Evolutionary conservation across 2,888 invertebrate species (phyloP), one percentile per base, ranked within the genome.

Genomic region (Drosophila putrida): DNA sequence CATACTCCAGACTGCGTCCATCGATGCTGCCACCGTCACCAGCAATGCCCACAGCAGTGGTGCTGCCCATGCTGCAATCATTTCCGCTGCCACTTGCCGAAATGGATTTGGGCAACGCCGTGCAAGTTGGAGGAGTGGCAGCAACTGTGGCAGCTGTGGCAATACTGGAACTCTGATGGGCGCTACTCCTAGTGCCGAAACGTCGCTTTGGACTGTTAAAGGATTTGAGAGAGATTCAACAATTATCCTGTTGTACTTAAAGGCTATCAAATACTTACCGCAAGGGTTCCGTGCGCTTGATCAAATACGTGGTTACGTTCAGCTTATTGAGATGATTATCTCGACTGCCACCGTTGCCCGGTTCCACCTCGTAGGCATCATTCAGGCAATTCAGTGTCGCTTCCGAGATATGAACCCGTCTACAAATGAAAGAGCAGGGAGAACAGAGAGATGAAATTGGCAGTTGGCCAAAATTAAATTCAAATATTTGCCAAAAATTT

Each of bases 341-440:
- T 53, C 98, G 94, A 15, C 95, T 95, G 33, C 95, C 96, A 0
- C 98, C 99, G 81, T 96, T 95, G 0, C 99, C 99, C 0, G 97
- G 96, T 90, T 99, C 99, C 62, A 99, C 97, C 86, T 98, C 98
- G 91, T 98, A 99, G 9, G 96, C 96, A 8, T 96, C 96, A 86
- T 96, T 95, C 70, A 99, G 93, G 90, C 96, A 98, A 67, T 95
- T 95, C 36, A 96, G 93, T 0, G 99, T 98, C 6, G 97, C 96
- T 81, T 96, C 95, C 0, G 99, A 99, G 90, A 99, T 98, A 92
- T 99, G 99, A 2, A 99, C 98, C 59, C 98, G 96, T 8, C 98
- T 98, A 4, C 60, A 28, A 4, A 9, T 8, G 27, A 15, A 1
- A 36, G 4, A 39, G 27, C 6, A 43, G 13, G 10, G 9, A 9